Evolutionary conservation across 2,797 vertebrate genomes (phyloP).

Genomic region (Thripadectes ignobilis): DNA sequence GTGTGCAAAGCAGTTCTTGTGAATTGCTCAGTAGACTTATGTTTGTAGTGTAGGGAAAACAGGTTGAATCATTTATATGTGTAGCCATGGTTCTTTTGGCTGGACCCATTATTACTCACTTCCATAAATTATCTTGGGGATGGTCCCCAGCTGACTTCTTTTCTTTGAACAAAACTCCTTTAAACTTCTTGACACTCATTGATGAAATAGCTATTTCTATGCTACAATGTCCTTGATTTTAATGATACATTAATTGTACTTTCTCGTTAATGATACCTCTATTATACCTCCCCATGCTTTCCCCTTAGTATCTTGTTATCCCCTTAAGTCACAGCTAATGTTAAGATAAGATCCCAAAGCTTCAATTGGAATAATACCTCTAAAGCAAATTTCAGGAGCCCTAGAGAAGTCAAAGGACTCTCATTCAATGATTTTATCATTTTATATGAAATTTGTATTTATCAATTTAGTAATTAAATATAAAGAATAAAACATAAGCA

Average conservation of each 20-base stretch:
- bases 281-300: background rate
- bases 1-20: background rate
- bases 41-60: background rate
- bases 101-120: background rate
- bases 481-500: background rate
- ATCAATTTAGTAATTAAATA: background rate
- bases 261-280: background rate
- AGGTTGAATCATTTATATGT: background rate
- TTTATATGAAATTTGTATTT: background rate
- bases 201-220: background rate
- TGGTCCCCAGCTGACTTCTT: background rate
- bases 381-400: background rate
- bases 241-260: conserved; percentile 10
- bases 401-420: background rate
- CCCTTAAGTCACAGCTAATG: background rate
- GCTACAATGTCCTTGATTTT: conserved; percentile 37
- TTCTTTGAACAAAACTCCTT: background rate
- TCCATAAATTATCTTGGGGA: background rate
- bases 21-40: background rate
- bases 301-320: conserved; percentile 21
- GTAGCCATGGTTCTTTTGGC: background rate
- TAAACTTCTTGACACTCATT: background rate
- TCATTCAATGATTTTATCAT: background rate
- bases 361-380: background rate
- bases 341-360: background rate